Evolutionary conservation across 2,888 invertebrate genomes (phyloP).

Genomic region (Mesorhabditis spiculigera): DNA sequence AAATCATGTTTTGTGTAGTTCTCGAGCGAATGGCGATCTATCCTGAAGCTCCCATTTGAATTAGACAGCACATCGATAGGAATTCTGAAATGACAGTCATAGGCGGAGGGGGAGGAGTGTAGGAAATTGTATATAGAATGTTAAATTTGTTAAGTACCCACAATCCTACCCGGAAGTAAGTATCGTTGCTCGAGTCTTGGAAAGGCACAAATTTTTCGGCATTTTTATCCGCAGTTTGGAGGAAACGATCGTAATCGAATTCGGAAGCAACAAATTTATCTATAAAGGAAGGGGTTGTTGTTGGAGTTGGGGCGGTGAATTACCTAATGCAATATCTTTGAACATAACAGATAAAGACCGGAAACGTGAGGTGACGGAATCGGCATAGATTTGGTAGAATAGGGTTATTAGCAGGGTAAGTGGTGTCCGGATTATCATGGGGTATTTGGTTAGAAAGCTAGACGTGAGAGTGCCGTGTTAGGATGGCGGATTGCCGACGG

Average conservation of each 20-base stretch:
- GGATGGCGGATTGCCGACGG: no score
- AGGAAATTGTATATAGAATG: neutral
- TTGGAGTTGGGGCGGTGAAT: no score
- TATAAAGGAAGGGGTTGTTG: no score
- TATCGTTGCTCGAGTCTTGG: slow-evolving; percentile 37
- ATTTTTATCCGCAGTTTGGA: slow-evolving; percentile 21
- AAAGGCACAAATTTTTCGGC: slow-evolving; percentile 33
- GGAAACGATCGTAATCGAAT: slow-evolving; percentile 29
- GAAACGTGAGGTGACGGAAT: neutral
- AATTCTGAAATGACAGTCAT: neutral
- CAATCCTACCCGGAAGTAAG: slow-evolving; percentile 36
- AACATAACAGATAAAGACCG: slow-evolving; percentile 7
- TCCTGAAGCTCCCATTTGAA: neutral
- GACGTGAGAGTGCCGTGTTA: no score
- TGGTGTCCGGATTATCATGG: no score
- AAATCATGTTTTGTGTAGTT: slow-evolving; percentile 32
- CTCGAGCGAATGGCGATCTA: slow-evolving; percentile 19
- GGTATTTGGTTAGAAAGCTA: no score
- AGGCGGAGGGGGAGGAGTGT: neutral
- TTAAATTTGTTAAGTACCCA: slow-evolving; percentile 10
- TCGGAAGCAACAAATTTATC: slow-evolving; percentile 28
- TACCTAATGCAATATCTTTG: slow-evolving; percentile 19
- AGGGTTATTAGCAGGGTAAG: no score
- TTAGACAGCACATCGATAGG: neutral
- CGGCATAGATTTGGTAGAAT: neutral